A percentile compares a stretch with the other conserved stretches of the same genome.
phyloP scores from a whole-genome alignment of 2,888 invertebrate species.

The Lamellibrachia satsuma region DNA sequence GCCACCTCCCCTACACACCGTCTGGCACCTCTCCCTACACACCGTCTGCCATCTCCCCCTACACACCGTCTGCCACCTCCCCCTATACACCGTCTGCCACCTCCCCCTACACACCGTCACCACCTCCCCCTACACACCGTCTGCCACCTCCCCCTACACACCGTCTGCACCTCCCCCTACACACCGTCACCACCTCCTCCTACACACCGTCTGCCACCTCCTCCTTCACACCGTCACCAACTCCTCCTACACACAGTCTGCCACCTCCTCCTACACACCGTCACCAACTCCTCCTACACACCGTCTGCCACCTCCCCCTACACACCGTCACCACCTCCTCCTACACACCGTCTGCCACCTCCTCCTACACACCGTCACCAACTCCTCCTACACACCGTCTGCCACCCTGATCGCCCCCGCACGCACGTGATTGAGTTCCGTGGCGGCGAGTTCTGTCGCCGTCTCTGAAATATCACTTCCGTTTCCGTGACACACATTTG shows the following conservation, averaged over 20 bases:
- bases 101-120: no score
- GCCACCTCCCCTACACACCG: background rate
- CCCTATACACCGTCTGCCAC: no score
- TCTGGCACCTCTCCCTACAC: background rate
- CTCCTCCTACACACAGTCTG: background rate
- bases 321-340: background rate
- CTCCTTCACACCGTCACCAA: background rate
- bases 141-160: no score
- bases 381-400: background rate
- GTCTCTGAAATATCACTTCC: background rate
- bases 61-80: background rate
- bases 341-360: background rate
- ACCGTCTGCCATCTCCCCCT: background rate
- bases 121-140: no score
- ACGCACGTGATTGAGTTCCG: background rate
- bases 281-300: background rate
- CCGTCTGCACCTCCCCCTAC: no score
- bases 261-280: background rate
- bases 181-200: no score
- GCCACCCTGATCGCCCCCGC: background rate
- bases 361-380: background rate
- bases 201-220: no score
- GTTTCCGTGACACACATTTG: slow-evolving; percentile 9
- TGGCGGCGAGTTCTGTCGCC: background rate
- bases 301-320: background rate